Base-by-base conservation (phyloP, 2,797 vertebrate genomes). In the Urophycis tenuis region DNA sequence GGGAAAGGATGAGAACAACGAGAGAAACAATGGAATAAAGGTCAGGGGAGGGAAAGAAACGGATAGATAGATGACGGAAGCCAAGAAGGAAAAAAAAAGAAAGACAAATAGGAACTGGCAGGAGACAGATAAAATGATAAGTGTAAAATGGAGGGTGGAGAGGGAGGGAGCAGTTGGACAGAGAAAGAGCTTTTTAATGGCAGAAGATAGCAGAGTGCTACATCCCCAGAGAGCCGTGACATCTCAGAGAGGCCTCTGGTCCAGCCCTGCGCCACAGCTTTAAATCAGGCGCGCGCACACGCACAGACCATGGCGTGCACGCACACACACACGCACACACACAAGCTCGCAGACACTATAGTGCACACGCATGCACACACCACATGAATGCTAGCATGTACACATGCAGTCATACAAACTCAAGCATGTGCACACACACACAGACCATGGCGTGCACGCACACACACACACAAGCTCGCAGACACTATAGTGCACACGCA, bases 341-440 rank as follows among this genome's bases (percentile, higher is more conserved):
- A 7, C 49, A 25, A 10, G n/a, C 53, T 25, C 15, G 3, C 41
- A 5, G 14, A 49, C 29, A 32, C 31, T n/a, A n/a, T n/a, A n/a
- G n/a, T n/a, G 33, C 31, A 71, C 10, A 33, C 70, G 3, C 31
- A 71, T 31, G 8, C 70, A 33, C 70, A 71, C 31, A 71, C 69
- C 69, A 83, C 85, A 87, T 87, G 86, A 71, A 85, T 19, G 34
- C 32, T 33, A 75, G 33, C 30, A 67, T 22, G 75, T 71, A 71
- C 14, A 19, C 45, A 19, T 15, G 19, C 45, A 49, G 14, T 5
- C 17, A 22, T 4, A 19, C 17, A n/a, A n/a, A n/a, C n/a, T n/a
- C n/a, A n/a, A n/a, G n/a, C n/a, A n/a, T n/a, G n/a, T n/a, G n/a
- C n/a, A 49, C 17, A 19, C 45, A 49, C 41, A 19, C 15, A 17